Evolutionary conservation across 2,113 vertebrate species (phyloP).

Genomic region (cat (Felis catus)): F.catus_Fca126_mat1.0 CM031414.1:94200001-94200500

Average conservation of each 20-base stretch:
- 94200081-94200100: neutral
- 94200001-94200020: neutral
- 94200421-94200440: neutral
- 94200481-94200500: neutral
- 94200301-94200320: neutral
- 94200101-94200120: neutral
- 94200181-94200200: neutral
- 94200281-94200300: neutral
- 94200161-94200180: neutral
- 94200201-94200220: neutral
- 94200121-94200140: neutral
- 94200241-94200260: neutral
- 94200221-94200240: neutral
- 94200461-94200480: neutral
- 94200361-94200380: neutral
- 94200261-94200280: rapidly evolving
- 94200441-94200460: neutral
- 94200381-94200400: neutral
- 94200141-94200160: neutral
- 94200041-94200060: neutral
- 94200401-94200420: neutral
- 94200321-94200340: neutral
- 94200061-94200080: neutral
- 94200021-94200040: neutral
- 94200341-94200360: neutral